phyloP scores from a whole-genome alignment of 2,888 invertebrate genomes.

The Torymus auratus region DNA sequence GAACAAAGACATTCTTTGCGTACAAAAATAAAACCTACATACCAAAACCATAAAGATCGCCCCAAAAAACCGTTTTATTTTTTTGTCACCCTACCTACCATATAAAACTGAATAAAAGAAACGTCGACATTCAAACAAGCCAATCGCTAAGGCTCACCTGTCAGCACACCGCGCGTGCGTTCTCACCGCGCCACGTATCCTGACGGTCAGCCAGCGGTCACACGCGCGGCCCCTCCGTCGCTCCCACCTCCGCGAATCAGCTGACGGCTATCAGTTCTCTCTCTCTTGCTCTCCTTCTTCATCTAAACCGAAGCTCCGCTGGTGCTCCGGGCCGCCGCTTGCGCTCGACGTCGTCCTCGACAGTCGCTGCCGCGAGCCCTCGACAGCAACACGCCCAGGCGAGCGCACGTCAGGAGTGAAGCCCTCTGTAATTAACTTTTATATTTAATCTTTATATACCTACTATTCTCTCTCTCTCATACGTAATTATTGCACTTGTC shows the following conservation, averaged over 20 bases:
- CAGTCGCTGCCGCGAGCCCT: slow-evolving; percentile 72
- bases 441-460: background rate
- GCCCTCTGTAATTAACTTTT: slow-evolving; percentile 54
- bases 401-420: slow-evolving; percentile 59
- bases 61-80: too few species aligned
- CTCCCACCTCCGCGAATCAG: slow-evolving; percentile 47
- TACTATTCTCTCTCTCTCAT: background rate
- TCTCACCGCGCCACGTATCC: background rate
- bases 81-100: too few species aligned
- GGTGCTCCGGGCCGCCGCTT: background rate
- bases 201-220: background rate
- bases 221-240: background rate
- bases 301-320: background rate
- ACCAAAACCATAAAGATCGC: too few species aligned
- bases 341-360: slow-evolving; percentile 22
- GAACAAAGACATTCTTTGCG: too few species aligned
- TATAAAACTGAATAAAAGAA: too few species aligned
- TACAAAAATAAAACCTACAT: too few species aligned
- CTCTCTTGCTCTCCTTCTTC: slow-evolving; percentile 4
- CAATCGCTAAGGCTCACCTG: too few species aligned
- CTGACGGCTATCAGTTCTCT: slow-evolving; percentile 49
- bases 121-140: too few species aligned
- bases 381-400: slow-evolving; percentile 70
- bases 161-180: too few species aligned
- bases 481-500: too few species aligned